Conservation (phyloP, 2,888 invertebrate genomes). For the Agrenia bidenticulata region DNA sequence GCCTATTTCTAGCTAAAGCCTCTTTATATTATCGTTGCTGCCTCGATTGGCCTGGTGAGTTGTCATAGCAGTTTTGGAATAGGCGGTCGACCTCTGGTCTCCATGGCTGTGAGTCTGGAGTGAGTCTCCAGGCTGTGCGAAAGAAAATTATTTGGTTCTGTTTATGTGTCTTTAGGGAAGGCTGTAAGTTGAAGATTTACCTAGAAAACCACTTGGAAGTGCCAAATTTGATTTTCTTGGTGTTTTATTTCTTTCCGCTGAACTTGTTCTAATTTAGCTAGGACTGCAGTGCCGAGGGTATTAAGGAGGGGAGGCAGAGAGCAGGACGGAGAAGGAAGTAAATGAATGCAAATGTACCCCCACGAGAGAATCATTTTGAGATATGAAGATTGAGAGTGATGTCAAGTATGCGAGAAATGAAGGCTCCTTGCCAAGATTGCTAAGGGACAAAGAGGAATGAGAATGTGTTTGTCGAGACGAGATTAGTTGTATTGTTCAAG, state of each 20-base stretch:
- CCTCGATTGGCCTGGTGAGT: no score
- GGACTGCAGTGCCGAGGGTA: constrained; percentile 3
- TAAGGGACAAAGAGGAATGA: constrained; percentile 26
- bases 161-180: constrained; percentile 51
- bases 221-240: constrained; percentile 52
- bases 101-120: no score
- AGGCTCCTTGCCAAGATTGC: constrained; percentile 40
- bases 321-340: constrained; percentile 13
- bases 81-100: no score
- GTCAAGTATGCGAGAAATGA: constrained; percentile 49
- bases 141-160: constrained; percentile 48
- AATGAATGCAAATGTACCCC: constrained; percentile 53
- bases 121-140: constrained; percentile 12
- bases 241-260: constrained; percentile 49
- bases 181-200: constrained; percentile 38
- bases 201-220: constrained; percentile 48
- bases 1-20: no score
- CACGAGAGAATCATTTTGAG: constrained; percentile 53
- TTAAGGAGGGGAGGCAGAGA: not conserved
- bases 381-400: constrained; percentile 53
- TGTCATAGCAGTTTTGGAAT: no score
- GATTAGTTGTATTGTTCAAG: constrained; percentile 35
- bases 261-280: constrained; percentile 42
- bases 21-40: no score
- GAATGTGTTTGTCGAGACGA: not conserved